A percentile compares a stretch with the other conserved stretches of the same genome.
phyloP scores from a whole-genome alignment of 1,140 invertebrate species.

The Dendrolimus punctatus region DNA sequence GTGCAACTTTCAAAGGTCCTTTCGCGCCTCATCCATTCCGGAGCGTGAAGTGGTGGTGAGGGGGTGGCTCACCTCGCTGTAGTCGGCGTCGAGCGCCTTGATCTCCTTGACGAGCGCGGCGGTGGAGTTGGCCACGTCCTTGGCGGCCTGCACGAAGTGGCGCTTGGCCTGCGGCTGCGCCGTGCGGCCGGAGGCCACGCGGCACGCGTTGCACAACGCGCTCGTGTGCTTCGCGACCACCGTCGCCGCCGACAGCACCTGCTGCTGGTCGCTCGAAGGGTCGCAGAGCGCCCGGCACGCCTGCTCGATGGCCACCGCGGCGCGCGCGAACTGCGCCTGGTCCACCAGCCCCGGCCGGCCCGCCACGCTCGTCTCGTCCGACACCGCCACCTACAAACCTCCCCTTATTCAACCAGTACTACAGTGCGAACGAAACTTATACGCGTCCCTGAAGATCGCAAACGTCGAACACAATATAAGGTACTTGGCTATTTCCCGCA shows the following conservation, averaged over 20 bases:
- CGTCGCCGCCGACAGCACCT: constrained; percentile 92
- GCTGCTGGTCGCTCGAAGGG: constrained; percentile 85
- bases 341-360: constrained; percentile 93
- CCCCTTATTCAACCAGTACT: too few relatives aligned
- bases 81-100: constrained; percentile 91
- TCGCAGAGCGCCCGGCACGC: constrained; percentile 89
- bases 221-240: constrained; percentile 97
- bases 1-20: too few relatives aligned
- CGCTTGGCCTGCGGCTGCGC: constrained; percentile 94
- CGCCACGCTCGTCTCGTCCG: constrained; percentile 92
- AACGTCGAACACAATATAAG: too few relatives aligned
- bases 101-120: constrained; percentile 96
- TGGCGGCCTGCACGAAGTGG: constrained; percentile 97
- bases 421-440: too few relatives aligned
- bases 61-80: constrained; percentile 80
- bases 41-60: too few relatives aligned
- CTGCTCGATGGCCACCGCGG: constrained; percentile 89
- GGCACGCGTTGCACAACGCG: constrained; percentile 94
- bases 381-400: constrained; percentile 80
- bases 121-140: constrained; percentile 97
- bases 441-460: too few relatives aligned
- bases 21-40: too few relatives aligned
- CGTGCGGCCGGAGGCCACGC: constrained; percentile 92
- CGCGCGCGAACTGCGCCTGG: constrained; percentile 89
- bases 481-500: too few relatives aligned